These are phyloP conservation scores for Trypoxylus dichotomus DNA, from an alignment of 1,140 invertebrate genomes.

Conservation along the genomic window DNA sequence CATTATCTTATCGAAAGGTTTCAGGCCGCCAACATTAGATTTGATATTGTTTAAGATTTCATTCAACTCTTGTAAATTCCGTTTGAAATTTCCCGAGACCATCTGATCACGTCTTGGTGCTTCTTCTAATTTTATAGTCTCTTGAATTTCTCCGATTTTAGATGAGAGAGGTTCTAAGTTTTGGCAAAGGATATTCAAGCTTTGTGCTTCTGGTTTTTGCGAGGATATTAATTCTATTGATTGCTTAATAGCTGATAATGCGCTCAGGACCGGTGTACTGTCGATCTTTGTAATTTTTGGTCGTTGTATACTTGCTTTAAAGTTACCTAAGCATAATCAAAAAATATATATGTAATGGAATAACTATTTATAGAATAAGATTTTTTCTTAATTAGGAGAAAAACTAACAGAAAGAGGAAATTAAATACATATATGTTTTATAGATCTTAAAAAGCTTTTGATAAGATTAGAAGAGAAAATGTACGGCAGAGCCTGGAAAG, in stretches of 20 bases:
- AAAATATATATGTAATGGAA: background rate
- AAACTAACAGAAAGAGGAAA: too few relatives aligned
- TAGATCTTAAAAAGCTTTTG: too few relatives aligned
- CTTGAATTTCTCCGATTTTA: constrained; percentile 24
- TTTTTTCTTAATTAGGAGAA: too few relatives aligned
- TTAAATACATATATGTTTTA: too few relatives aligned
- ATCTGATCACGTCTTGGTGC: background rate
- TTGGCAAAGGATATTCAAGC: background rate
- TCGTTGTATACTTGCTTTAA: background rate
- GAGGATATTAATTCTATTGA: background rate
- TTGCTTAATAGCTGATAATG: background rate
- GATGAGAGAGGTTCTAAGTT: constrained; percentile 13
- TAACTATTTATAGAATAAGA: too few relatives aligned
- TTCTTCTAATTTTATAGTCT: background rate
- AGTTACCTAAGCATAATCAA: background rate
- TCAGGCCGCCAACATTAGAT: background rate
- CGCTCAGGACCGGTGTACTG: background rate
- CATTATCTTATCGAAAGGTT: constrained; percentile 9
- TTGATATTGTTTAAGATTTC: background rate
- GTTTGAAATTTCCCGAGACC: background rate
- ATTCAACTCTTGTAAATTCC: constrained; percentile 26
- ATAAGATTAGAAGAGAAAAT: too few relatives aligned
- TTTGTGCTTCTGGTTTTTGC: background rate
- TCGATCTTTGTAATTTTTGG: background rate
- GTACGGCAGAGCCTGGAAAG: too few relatives aligned